Percentiles rank a stretch among this genome's conserved stretches.
These are phyloP conservation scores for Hyposoter didymator DNA, from an alignment of 2,888 invertebrate genomes.

Conservation along the genomic window DNA sequence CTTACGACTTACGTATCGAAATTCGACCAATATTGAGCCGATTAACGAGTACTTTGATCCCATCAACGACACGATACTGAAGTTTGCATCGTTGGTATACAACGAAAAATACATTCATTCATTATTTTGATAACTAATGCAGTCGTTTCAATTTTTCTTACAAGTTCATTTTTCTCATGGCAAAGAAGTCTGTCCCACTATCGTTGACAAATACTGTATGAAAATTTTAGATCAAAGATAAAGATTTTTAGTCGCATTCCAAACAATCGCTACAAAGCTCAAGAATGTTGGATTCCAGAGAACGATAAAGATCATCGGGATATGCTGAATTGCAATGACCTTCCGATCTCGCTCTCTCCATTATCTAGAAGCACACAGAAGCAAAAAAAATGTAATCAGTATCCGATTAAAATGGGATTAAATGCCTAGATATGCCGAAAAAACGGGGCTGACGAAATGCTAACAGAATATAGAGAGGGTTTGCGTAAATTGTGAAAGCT, in stretches of 20 bases:
- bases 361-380: slow-evolving; percentile 22
- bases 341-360: slow-evolving; percentile 31
- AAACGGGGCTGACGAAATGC: slow-evolving; percentile 28
- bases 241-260: too few relatives aligned
- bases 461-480: slow-evolving; percentile 27
- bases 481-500: slow-evolving; percentile 54
- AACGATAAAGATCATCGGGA: slow-evolving; percentile 26
- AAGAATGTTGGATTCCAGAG: slow-evolving; percentile 10
- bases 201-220: too few relatives aligned
- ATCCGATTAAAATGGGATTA: slow-evolving; percentile 62
- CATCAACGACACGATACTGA: too few relatives aligned
- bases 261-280: slow-evolving; percentile 26
- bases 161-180: too few relatives aligned
- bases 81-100: too few relatives aligned
- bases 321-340: slow-evolving; percentile 51
- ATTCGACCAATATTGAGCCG: neutral
- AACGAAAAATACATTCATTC: too few relatives aligned
- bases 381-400: slow-evolving; percentile 38
- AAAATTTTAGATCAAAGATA: too few relatives aligned
- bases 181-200: too few relatives aligned
- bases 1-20: neutral
- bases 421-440: slow-evolving; percentile 2
- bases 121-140: too few relatives aligned
- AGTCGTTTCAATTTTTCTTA: too few relatives aligned
- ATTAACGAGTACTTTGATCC: neutral